Percentiles rank a stretch among this genome's conserved stretches.
Evolutionary conservation across 1,140 invertebrate genomes (phyloP).

Genomic region (Drosophila serrata): DNA sequence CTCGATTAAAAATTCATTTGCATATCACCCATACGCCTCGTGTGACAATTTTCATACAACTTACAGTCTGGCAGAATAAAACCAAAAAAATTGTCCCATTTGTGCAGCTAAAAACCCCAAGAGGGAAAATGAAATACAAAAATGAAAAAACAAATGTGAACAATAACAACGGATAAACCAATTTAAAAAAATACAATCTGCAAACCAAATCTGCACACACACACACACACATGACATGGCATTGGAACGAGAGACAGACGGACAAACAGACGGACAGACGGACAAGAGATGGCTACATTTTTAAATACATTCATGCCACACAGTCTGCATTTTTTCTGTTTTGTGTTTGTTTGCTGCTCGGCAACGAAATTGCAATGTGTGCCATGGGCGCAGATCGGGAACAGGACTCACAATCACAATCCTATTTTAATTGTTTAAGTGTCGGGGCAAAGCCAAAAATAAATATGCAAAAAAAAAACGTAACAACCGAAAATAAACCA

Average conservation of each 20-base stretch:
- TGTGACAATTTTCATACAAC: conserved; percentile 42
- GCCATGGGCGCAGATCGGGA: conserved; percentile 21
- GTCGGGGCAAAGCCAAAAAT: conserved; percentile 50
- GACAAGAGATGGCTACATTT: conserved; percentile 45
- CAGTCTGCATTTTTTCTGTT: conserved; percentile 22
- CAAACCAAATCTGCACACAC: conserved; percentile 40
- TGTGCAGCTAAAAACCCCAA: conserved; percentile 17
- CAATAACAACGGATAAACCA: conserved; percentile 54
- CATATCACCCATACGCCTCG: conserved; percentile 49
- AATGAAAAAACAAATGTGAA: conserved; percentile 32
- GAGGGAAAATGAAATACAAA: conserved; percentile 34
- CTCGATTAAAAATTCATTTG: conserved; percentile 51
- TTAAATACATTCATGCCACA: conserved; percentile 51
- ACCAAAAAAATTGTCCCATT: conserved; percentile 20
- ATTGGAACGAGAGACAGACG: conserved; percentile 15
- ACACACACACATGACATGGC: conserved; percentile 31
- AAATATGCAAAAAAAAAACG: conserved; percentile 37
- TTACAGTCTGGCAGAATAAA: conserved; percentile 22
- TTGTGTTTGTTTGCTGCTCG: conserved; percentile 9
- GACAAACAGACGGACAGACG: not conserved
- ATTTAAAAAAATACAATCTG: conserved; percentile 61
- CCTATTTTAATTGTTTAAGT: conserved; percentile 57
- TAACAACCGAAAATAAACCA: not conserved
- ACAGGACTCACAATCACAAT: conserved; percentile 34
- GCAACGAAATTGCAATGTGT: conserved; percentile 35